Base-by-base conservation (phyloP, 2,888 invertebrate genomes). In the Terebella lapidaria region DNA sequence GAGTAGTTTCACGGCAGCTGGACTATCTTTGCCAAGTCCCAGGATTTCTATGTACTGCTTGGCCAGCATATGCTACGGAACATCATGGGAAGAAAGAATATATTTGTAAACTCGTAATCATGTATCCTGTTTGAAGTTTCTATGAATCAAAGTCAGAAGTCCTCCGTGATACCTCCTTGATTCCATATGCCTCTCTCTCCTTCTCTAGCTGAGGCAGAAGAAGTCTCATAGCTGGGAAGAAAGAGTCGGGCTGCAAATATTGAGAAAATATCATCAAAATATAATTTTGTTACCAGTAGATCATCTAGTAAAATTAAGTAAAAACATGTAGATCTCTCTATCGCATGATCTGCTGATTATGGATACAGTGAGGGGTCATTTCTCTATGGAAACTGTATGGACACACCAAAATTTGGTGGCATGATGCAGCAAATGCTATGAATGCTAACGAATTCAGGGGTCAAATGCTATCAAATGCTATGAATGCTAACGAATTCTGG, bases 161-260 rank as follows among this genome's bases (percentile, higher is more conserved):
- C n/a, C n/a, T n/a, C 10, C n/a, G 42, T 35, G 10, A 15, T 66
- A 81, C 81, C 75, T 90, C 89, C 81, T 92, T 91, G 63, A 95
- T 83, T 24, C 92, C 91, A 80, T 92, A 92, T 0, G 91, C 85
- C 45, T 86, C 86, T 67, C 94, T 85, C 67, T 89, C 88, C 66
- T 88, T 86, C 73, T 95, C 95, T 30, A 86, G 81, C 61, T 86
- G 84, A 0, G 94, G 93, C 28, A 94, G 73, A 10, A 95, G 79
- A 30, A 94, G 83, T 65, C 94, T 85, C 69, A 95, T 75, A 47
- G 91, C 84, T 4, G 90, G 87, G 78, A 86, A 92, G 67, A 83
- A 82, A 2, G 82, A 81, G 68, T 83, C 82, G 5, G 61, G 70
- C 80, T 81, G 58, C 10, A 54, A 28, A 59, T 51, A 54, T 15